phyloP scores from a whole-genome alignment of 2,113 vertebrate species.

The Polypterus bichir region DNA sequence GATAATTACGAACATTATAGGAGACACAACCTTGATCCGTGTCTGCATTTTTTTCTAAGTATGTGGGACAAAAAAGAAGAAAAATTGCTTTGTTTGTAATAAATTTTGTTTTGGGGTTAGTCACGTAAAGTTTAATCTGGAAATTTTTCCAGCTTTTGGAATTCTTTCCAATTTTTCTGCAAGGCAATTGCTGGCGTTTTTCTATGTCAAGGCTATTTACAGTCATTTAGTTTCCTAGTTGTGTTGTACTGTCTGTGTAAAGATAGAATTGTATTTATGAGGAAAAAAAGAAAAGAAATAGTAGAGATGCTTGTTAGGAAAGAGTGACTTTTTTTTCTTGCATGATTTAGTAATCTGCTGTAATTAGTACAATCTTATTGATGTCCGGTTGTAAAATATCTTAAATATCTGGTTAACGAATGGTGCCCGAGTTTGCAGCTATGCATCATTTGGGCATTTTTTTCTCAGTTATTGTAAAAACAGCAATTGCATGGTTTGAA shows the following conservation, averaged over 20 bases:
- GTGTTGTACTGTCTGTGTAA: not conserved
- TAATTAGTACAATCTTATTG: conserved; percentile 4
- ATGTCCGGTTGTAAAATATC: conserved; percentile 7
- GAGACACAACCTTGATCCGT: not conserved
- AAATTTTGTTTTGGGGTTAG: not conserved
- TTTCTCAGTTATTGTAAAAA: not conserved
- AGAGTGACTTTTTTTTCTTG: not conserved
- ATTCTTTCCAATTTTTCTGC: no score
- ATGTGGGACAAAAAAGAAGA: not conserved
- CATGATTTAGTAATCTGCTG: not conserved
- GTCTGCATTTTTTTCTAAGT: not conserved
- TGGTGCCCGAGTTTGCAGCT: conserved; percentile 2
- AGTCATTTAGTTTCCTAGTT: not conserved
- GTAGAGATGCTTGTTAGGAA: not conserved
- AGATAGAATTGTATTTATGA: not conserved
- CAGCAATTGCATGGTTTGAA: not conserved
- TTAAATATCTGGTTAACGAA: conserved; percentile 5
- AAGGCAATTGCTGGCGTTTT: not conserved
- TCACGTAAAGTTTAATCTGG: not conserved
- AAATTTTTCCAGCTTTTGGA: not conserved
- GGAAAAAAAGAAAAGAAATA: not conserved
- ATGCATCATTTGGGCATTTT: not conserved
- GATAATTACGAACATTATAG: not conserved
- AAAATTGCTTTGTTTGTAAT: not conserved
- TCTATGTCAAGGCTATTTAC: not conserved